Evolutionary conservation across 2,113 vertebrate species (phyloP), one percentile per base, ranked within the genome.

Genomic region (Equus przewalskii): DNA sequence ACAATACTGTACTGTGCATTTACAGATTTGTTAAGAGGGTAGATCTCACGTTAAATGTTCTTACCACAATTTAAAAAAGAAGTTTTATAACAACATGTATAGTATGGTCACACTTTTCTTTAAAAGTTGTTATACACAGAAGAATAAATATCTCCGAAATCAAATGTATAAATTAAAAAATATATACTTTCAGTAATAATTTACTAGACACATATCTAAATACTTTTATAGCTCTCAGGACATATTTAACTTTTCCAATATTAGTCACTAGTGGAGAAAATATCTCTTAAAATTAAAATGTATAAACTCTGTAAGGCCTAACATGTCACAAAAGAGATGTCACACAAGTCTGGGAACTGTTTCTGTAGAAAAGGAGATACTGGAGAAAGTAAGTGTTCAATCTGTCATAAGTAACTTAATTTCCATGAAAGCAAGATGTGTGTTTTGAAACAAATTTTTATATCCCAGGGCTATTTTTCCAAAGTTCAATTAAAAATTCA

Each of bases 401-500:
- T 51, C 41, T 89, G 6, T 9, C 28, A 73, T 67, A 81, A 58
- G 56, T 69, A 60, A 87, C 79, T 96, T 41, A 96, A 94, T 90
- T 83, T 96, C 56, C 62, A 13, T 75, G 83, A 75, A 73, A 87
- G 30, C 33, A 96, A 96, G 13, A 22, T 79, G 14, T 36, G 4
- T 69, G 51, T 80, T 96, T 89, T 75, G 10, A 94, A 93, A 70
- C 5, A 84, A 70, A 78, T 33, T 64, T 89, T 81, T 70, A 46
- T 90, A 83, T 64, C 33, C 18, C 64, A 79, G 16, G 44, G 13
- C 13, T 83, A 83, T 64, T 91, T 86, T 94, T 81, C 33, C 6
- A 62, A 89, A 82, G 21, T 79, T 86, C 90, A n/a, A 62, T 60
- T 90, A 79, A 92, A 83, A 94, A 73, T 84, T 93, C 64, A 91